Evolutionary conservation across 2,888 invertebrate species (phyloP).

Genomic region (Litoditis marina): DNA sequence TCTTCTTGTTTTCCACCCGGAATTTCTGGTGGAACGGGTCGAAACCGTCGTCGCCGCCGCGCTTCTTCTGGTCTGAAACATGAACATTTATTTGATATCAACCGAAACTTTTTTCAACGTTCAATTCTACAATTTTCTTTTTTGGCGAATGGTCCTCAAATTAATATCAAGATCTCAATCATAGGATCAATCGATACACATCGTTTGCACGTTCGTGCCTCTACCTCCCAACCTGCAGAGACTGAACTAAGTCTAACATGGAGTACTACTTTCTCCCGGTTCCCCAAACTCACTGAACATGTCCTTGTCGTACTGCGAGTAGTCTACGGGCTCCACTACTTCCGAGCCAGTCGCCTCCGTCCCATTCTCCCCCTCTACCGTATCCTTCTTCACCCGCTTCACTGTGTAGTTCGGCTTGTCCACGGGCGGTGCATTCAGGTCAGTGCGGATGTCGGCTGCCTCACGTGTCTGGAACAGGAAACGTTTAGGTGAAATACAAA

Average conservation of each 20-base stretch:
- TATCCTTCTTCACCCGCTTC: background rate
- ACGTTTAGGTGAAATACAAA: background rate
- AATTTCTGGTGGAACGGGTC: slow-evolving; percentile 36
- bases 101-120: too few species aligned
- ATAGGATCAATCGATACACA: too few species aligned
- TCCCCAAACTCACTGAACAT: slow-evolving; percentile 18
- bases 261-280: background rate
- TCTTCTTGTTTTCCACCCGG: slow-evolving; percentile 12
- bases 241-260: too few species aligned
- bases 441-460: slow-evolving; percentile 16
- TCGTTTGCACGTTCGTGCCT: too few species aligned
- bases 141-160: background rate
- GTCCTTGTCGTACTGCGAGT: slow-evolving; percentile 24
- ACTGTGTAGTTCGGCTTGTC: background rate
- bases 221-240: too few species aligned
- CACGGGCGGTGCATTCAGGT: too few species aligned
- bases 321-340: slow-evolving; percentile 22
- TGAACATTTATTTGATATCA: too few species aligned
- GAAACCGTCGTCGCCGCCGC: slow-evolving; percentile 21
- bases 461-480: slow-evolving; percentile 5
- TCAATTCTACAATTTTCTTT: too few species aligned
- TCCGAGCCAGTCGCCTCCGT: slow-evolving; percentile 6
- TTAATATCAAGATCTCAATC: too few species aligned
- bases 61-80: slow-evolving; percentile 24
- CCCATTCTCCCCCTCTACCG: slow-evolving; percentile 11